Evolutionary conservation across 2,888 invertebrate species (phyloP), one percentile per base, ranked within the genome.

Genomic region (Perdita meconis): DNA sequence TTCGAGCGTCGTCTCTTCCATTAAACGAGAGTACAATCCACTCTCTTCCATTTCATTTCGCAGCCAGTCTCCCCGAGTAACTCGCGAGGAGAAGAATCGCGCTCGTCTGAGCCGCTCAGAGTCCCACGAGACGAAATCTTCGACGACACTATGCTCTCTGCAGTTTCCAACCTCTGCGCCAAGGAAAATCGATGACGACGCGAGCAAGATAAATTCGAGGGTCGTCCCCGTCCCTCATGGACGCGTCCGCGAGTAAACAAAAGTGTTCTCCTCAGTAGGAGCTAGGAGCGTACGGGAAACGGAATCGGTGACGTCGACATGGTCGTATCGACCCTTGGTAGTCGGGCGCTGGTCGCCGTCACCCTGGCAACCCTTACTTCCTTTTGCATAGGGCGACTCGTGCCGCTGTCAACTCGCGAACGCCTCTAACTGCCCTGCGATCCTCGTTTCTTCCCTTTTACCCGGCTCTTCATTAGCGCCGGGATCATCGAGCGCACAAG

Each of bases 311-410:
- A 82, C 84, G 83, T 81, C 76, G 86, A 76, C 79, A 83, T 79
- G 67, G 81, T 79, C 74, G 84, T 90, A 90, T 90, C 90, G 90
- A 90, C 90, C 88, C 89, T 87, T 75, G 80, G 30, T 80, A 84
- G 86, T 85, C 82, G 79, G 84, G 86, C 79, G 76, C 73, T 72
- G 72, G 82, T 70, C 51, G 60, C 47, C 87, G 88, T 89, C 90
- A 85, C 90, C 90, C 84, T 89, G 89, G 90, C 89, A 90, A 90
- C 90, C 87, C 82, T 81, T 85, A 60, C 78, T 81, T 84, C 82
- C 84, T 84, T 82, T 84, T 82, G 80, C 84, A 80, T 84, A 84
- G 80, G 69, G 77, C 66, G 74, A 34, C 26, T 60, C 38, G 57
- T 38, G 22, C 34, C n/a, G 26, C 40, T 68, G n/a, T 47, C 42